These are phyloP conservation scores for Hemitrygon akajei DNA, from an alignment of 2,797 vertebrate species.

Conservation along the genomic window DNA sequence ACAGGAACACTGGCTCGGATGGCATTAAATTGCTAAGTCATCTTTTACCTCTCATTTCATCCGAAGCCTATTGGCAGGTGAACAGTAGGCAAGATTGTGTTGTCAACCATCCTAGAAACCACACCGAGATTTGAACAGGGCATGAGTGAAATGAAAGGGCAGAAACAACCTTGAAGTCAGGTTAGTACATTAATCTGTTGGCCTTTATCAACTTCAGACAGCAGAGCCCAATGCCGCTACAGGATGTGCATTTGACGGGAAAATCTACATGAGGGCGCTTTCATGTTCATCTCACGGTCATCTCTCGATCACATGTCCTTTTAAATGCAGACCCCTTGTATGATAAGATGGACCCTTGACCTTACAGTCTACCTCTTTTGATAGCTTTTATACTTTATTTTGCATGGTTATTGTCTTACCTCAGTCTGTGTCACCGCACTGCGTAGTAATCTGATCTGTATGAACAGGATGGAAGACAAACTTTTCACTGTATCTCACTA, in stretches of 20 bases:
- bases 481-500: no score
- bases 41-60: slow-evolving; percentile 50
- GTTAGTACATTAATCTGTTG: background rate
- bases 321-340: no score
- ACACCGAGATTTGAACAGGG: background rate
- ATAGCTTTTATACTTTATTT: no score
- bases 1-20: slow-evolving; percentile 47
- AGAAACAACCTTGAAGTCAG: background rate
- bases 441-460: no score
- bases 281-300: no score
- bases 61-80: background rate
- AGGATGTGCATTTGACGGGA: slow-evolving; percentile 15
- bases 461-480: no score
- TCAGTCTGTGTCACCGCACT: no score
- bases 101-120: background rate
- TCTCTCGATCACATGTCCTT: no score
- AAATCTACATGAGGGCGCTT: background rate
- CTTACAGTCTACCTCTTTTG: no score
- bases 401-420: no score
- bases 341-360: no score
- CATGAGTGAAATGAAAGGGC: background rate
- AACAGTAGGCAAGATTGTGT: slow-evolving; percentile 37
- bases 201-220: background rate
- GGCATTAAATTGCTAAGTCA: slow-evolving; percentile 45
- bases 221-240: background rate